Conservation (phyloP, 2,113 vertebrate genomes). For the Echinops telfairi region DNA sequence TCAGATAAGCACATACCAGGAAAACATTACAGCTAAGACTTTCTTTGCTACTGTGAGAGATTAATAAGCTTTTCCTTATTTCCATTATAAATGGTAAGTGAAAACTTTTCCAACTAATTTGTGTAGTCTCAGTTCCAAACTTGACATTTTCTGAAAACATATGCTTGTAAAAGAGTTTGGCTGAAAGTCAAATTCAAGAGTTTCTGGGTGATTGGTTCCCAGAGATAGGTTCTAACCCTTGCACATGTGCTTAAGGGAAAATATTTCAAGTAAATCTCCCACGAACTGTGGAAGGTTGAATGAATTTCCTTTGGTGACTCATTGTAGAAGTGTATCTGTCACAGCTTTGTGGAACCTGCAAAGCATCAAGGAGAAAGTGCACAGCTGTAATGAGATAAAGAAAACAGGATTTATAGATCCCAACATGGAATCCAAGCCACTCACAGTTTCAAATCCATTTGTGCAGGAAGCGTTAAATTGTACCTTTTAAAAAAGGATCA, state of each 20-base stretch:
- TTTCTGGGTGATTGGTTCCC: slow-evolving; percentile 53
- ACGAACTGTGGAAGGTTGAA: slow-evolving; percentile 35
- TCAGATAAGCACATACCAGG: not conserved
- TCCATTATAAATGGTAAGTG: slow-evolving; percentile 63
- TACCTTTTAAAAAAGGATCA: not conserved
- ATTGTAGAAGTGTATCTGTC: not conserved
- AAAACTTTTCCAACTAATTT: slow-evolving; percentile 37
- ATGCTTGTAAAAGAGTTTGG: slow-evolving; percentile 34
- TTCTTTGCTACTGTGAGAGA: slow-evolving; percentile 40
- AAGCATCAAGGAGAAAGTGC: not conserved
- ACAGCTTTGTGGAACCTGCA: slow-evolving; percentile 1
- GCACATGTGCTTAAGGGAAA: slow-evolving; percentile 47
- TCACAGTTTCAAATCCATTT: not conserved
- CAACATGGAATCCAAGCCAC: not conserved
- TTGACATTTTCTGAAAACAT: slow-evolving; percentile 64
- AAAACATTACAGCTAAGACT: slow-evolving; percentile 42
- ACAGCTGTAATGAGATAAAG: not conserved
- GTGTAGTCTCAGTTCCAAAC: slow-evolving; percentile 36
- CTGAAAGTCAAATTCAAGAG: slow-evolving; percentile 49
- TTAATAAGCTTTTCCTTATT: slow-evolving; percentile 35
- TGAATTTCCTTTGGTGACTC: not conserved
- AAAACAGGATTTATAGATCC: not conserved
- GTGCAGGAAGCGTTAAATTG: slow-evolving; percentile 18
- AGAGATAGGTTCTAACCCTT: slow-evolving; percentile 56
- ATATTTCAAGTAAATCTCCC: slow-evolving; percentile 63